A percentile compares a stretch with the other conserved stretches of the same genome.
phyloP scores from a whole-genome alignment of 92 coral and sea anemone species.

The Epizoanthus fatuus region DNA sequence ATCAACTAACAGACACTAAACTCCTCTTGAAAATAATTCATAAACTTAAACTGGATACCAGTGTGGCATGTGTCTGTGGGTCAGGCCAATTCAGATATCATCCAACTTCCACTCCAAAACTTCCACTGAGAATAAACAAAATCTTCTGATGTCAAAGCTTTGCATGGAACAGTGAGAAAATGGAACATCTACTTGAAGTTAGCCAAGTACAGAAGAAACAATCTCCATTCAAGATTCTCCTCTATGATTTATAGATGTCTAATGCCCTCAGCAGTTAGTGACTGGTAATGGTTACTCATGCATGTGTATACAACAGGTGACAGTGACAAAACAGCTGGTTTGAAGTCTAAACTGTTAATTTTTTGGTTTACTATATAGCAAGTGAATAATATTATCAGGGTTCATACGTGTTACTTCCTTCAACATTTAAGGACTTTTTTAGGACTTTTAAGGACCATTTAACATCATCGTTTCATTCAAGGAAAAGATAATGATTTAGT shows the following conservation, averaged over 20 bases:
- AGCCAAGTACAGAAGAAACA: slow-evolving; percentile 39
- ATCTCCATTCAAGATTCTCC: slow-evolving; percentile 14
- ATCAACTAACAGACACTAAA: not conserved
- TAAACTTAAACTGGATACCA: not conserved
- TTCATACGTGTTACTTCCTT: no score
- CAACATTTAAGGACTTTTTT: no score
- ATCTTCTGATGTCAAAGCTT: not conserved
- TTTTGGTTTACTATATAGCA: not conserved
- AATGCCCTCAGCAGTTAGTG: slow-evolving; percentile 21
- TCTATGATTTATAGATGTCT: slow-evolving; percentile 6
- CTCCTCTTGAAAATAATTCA: not conserved
- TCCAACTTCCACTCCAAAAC: not conserved
- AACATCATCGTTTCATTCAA: no score
- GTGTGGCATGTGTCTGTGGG: not conserved
- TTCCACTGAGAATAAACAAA: not conserved
- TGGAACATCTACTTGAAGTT: not conserved
- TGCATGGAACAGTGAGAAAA: not conserved
- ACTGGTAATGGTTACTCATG: slow-evolving; percentile 31
- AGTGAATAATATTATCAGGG: no score
- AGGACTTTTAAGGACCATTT: no score
- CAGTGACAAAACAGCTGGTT: not conserved
- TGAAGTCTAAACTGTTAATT: not conserved
- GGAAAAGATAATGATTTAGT: no score
- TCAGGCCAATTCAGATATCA: not conserved
- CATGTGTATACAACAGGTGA: slow-evolving; percentile 29